A percentile compares a stretch with the other conserved stretches of the same genome.
These are phyloP conservation scores for Onychomys arenicola DNA, from an alignment of 2,797 vertebrate genomes.

Conservation along the genomic window DNA sequence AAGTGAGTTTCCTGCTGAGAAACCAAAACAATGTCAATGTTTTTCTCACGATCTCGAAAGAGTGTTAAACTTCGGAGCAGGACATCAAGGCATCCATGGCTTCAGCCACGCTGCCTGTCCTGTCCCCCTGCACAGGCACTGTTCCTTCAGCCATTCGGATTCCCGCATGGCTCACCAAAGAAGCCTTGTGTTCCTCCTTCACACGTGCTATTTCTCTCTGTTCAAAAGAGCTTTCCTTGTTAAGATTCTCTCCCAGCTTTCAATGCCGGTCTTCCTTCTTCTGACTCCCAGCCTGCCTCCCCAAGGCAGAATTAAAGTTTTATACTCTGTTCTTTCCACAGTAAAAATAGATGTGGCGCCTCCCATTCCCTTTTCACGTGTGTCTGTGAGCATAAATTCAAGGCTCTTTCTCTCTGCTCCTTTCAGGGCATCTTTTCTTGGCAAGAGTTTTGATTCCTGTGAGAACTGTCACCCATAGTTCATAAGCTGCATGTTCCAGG, in stretches of 20 bases:
- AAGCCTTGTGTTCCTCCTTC: background rate
- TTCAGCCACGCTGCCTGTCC: background rate
- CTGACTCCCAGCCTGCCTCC: background rate
- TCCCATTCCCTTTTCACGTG: background rate
- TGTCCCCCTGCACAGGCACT: background rate
- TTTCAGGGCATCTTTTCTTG: background rate
- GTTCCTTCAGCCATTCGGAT: background rate
- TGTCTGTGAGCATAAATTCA: background rate
- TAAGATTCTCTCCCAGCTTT: background rate
- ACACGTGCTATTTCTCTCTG: background rate
- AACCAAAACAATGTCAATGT: background rate
- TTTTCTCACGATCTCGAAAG: conserved; percentile 16
- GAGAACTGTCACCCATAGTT: background rate
- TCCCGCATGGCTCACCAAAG: background rate
- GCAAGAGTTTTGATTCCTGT: background rate
- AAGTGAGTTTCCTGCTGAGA: conserved; percentile 45
- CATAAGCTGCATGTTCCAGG: background rate
- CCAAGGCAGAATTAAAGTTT: conserved; percentile 34
- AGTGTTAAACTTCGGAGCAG: background rate
- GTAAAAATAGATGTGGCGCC: background rate
- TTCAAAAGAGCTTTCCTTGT: background rate
- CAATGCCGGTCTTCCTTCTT: background rate
- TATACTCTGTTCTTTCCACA: background rate
- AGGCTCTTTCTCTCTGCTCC: background rate
- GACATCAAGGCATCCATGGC: background rate